These are phyloP conservation scores for Gisinianus flammeolus DNA, from an alignment of 2,888 invertebrate genomes.

Conservation along the genomic window DNA sequence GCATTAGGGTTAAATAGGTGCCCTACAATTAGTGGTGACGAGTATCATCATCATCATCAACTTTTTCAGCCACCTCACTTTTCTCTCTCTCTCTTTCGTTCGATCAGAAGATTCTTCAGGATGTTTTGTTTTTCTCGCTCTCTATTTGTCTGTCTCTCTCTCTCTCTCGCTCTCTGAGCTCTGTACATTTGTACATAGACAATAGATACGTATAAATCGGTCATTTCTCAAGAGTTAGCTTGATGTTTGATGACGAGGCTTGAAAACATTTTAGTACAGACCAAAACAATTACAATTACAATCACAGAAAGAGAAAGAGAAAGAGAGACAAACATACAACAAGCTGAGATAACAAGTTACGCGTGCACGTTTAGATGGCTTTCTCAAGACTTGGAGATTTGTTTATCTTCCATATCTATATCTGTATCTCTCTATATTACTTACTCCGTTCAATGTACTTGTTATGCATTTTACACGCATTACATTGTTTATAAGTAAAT, in stretches of 20 bases:
- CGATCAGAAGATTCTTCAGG: background rate
- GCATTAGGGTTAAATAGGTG: conserved; percentile 35
- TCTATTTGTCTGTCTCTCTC: background rate
- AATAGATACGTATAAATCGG: too few species aligned
- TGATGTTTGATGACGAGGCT: background rate
- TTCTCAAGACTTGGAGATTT: background rate
- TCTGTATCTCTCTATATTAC: background rate
- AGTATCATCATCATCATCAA: conserved; percentile 36
- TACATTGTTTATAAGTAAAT: background rate
- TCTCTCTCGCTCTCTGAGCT: background rate
- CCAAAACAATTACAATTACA: conserved; percentile 29
- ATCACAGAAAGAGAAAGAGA: too few species aligned
- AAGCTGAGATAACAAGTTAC: conserved; percentile 18
- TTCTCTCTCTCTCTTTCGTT: background rate
- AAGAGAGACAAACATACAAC: background rate
- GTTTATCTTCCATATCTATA: background rate
- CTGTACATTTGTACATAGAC: too few species aligned
- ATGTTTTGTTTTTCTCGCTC: background rate
- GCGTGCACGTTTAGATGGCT: conserved; percentile 29
- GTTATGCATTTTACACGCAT: background rate
- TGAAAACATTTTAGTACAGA: background rate
- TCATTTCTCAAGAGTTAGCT: background rate
- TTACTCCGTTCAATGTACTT: background rate
- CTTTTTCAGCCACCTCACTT: conserved; percentile 35
- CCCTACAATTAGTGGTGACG: conserved; percentile 37